Evolutionary conservation across 2,113 vertebrate species (phyloP).

Genomic region (Canis aureus): DNA sequence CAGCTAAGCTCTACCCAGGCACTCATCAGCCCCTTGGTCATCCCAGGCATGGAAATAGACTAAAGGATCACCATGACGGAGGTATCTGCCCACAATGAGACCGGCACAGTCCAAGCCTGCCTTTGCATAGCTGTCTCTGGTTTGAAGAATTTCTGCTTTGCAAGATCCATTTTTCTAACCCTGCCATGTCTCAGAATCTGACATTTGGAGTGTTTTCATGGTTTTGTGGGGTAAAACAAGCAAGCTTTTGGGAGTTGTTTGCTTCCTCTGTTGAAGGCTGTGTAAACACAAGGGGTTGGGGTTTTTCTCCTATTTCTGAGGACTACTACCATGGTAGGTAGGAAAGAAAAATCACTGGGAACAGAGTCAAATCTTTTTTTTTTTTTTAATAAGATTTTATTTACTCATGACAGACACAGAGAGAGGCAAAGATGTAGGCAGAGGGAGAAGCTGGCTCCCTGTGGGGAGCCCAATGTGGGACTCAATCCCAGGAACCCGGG

Average conservation of each 20-base stretch:
- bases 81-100: accelerated
- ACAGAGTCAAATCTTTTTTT: neutral
- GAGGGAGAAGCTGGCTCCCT: too few species aligned
- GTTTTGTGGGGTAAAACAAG: neutral
- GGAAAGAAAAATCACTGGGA: neutral
- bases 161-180: neutral
- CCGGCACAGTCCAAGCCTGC: accelerated
- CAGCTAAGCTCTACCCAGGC: neutral
- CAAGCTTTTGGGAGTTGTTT: neutral
- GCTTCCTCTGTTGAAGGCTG: neutral
- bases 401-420: too few species aligned
- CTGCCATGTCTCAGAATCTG: neutral
- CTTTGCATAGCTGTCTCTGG: neutral
- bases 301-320: neutral
- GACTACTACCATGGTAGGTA: too few species aligned
- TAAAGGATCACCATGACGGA: accelerated
- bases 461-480: too few species aligned
- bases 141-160: neutral
- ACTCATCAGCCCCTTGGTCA: too few species aligned
- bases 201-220: neutral
- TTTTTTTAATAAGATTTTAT: too few species aligned
- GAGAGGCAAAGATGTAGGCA: too few species aligned
- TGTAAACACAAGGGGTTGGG: accelerated
- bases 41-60: too few species aligned
- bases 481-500: too few species aligned